Conservation (phyloP, 2,113 vertebrate genomes). For the Junco hyemalis region DNA sequence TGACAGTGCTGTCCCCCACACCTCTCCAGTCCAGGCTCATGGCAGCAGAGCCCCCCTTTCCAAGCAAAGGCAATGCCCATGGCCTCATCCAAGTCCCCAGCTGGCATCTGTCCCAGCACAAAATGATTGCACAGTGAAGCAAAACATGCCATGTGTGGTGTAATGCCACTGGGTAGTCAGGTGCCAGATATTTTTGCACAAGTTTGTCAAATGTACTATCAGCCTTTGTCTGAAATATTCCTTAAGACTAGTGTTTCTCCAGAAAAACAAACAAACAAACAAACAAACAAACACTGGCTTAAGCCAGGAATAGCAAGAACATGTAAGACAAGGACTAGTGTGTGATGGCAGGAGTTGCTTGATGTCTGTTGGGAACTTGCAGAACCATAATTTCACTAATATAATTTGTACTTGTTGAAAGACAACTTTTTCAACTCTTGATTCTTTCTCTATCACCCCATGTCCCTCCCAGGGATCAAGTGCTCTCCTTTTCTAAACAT, state of each 20-base stretch:
- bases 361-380: not conserved
- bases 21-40: not conserved
- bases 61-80: accelerated
- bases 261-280: not conserved
- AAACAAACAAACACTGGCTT: not conserved
- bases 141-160: not conserved
- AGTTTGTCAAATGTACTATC: not conserved
- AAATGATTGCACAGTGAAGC: not conserved
- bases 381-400: not conserved
- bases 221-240: not conserved
- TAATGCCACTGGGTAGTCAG: not conserved
- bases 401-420: not conserved
- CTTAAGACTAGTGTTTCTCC: not conserved
- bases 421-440: not conserved
- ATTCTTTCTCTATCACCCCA: not conserved
- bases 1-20: accelerated
- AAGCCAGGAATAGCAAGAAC: not conserved
- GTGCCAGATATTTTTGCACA: not conserved
- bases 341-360: not conserved
- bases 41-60: not conserved
- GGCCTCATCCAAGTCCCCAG: not conserved
- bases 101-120: not conserved
- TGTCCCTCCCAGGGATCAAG: not conserved
- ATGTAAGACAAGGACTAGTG: not conserved
- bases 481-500: not conserved